These are phyloP conservation scores for Eulemur coronatus DNA, from an alignment of 2,797 vertebrate genomes.

Conservation along the genomic window DNA sequence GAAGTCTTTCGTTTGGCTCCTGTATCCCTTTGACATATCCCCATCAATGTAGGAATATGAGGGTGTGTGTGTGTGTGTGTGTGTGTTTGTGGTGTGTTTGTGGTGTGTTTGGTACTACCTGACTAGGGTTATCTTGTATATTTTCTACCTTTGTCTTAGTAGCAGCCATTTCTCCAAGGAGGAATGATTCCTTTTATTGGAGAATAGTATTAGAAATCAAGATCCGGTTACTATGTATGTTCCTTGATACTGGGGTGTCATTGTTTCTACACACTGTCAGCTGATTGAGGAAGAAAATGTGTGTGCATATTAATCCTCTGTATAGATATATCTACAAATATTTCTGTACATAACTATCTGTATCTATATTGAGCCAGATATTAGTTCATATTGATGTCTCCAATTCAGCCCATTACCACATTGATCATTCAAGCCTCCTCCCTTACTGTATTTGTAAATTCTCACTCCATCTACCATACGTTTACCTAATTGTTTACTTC, in stretches of 20 bases:
- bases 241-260: background rate
- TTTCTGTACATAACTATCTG: background rate
- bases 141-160: background rate
- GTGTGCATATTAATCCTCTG: background rate
- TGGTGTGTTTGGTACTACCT: background rate
- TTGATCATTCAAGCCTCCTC: background rate
- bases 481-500: background rate
- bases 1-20: background rate
- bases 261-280: background rate
- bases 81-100: background rate
- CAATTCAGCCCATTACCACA: background rate
- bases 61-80: background rate
- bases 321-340: background rate
- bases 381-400: background rate
- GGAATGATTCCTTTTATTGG: background rate
- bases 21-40: background rate
- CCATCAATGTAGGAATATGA: accelerated
- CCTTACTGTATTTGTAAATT: background rate
- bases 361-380: background rate
- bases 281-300: background rate
- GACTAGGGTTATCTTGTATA: background rate
- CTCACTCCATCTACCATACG: background rate
- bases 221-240: background rate
- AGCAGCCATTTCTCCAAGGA: background rate
- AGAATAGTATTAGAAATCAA: background rate